Conservation (phyloP, 1,140 invertebrate species). For the Pogonus chalceus region DNA sequence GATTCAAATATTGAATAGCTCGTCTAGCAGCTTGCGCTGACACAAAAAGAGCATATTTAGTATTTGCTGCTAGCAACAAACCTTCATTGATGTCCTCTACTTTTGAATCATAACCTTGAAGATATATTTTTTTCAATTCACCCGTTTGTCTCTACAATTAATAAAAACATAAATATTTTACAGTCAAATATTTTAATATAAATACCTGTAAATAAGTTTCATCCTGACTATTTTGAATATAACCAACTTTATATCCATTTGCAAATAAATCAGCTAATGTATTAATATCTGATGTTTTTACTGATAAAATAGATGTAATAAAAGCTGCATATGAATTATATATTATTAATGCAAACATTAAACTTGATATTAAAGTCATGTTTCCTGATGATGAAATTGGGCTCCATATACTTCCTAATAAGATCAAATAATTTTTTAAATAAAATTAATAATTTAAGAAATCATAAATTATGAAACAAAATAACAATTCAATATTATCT, state of each 20-base stretch:
- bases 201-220: constrained; percentile 41
- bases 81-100: constrained; percentile 20
- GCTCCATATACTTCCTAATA: constrained; percentile 44
- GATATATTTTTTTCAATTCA: constrained; percentile 21
- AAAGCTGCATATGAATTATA: constrained; percentile 45
- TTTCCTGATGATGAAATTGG: constrained; percentile 45
- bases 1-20: constrained; percentile 16
- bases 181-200: no score
- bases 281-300: constrained; percentile 44
- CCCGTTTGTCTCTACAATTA: constrained; percentile 17
- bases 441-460: not conserved
- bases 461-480: no score
- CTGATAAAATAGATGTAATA: constrained; percentile 50
- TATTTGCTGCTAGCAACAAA: constrained; percentile 16
- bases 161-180: constrained; percentile 15
- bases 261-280: constrained; percentile 45
- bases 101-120: constrained; percentile 20
- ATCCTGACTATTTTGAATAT: constrained; percentile 40
- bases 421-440: not conserved
- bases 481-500: no score
- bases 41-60: constrained; percentile 22
- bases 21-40: constrained; percentile 18
- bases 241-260: constrained; percentile 49
- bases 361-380: constrained; percentile 43
- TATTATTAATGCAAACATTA: constrained; percentile 42